Conservation (phyloP, 2,113 vertebrate genomes). For the Acrocephalus arundinaceus region DNA sequence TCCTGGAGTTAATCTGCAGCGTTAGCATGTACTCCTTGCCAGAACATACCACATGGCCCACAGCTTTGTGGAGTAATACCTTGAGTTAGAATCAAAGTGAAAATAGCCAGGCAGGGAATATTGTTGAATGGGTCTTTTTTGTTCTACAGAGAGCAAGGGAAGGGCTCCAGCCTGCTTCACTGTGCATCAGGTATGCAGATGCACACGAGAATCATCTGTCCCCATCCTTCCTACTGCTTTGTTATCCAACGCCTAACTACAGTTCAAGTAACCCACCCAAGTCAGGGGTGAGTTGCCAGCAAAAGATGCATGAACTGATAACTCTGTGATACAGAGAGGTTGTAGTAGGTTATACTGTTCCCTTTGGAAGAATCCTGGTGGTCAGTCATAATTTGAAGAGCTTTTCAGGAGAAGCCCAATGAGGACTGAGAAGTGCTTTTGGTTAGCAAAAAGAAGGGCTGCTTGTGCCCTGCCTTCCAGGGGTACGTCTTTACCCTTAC, state of each 20-base stretch:
- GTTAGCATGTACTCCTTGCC: neutral
- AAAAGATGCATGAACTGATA: neutral
- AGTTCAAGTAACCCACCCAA: neutral
- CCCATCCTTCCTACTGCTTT: neutral
- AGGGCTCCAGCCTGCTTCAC: neutral
- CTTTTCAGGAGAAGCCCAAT: neutral
- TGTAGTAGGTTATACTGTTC: neutral
- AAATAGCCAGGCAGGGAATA: neutral
- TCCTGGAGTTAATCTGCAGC: neutral
- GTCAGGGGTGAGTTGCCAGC: neutral
- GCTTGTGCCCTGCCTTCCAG: neutral
- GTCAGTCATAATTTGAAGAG: neutral
- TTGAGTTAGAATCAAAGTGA: neutral
- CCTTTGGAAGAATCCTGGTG: neutral
- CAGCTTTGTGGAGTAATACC: neutral
- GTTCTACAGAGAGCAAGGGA: neutral
- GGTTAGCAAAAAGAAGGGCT: neutral
- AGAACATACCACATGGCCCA: neutral
- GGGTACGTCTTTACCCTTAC: neutral
- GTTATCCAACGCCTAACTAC: neutral
- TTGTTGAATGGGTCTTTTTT: neutral
- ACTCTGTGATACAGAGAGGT: neutral
- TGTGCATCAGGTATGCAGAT: neutral
- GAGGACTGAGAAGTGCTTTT: neutral
- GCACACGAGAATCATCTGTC: fast-evolving